phyloP scores from a whole-genome alignment of 2,113 vertebrate genomes.

The Cryptomyrus ogoouensis region DNA sequence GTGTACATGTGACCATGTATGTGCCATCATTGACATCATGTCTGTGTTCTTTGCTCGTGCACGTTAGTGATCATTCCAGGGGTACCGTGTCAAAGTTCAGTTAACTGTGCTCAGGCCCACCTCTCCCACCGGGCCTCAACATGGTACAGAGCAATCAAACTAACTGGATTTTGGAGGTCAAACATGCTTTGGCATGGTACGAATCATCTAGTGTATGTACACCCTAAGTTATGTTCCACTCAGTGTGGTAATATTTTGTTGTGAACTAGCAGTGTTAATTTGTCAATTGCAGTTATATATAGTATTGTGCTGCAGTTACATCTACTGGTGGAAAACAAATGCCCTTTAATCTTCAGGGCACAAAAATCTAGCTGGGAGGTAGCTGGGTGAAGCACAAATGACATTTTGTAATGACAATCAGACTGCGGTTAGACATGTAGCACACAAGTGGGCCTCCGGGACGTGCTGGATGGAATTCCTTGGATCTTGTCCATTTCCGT shows the following conservation, averaged over 20 bases:
- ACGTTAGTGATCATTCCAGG: background rate
- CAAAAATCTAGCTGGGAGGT: background rate
- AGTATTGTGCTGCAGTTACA: background rate
- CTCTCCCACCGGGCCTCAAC: background rate
- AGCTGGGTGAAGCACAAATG: background rate
- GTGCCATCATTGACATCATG: background rate
- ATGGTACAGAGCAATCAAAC: background rate
- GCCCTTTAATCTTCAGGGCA: background rate
- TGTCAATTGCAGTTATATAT: background rate
- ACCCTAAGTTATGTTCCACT: background rate
- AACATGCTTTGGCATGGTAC: background rate
- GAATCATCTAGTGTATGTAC: background rate
- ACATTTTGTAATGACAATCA: slow-evolving; percentile 10
- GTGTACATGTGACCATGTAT: background rate
- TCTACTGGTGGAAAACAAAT: background rate
- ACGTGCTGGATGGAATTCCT: background rate
- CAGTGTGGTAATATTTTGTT: background rate
- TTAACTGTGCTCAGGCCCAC: background rate
- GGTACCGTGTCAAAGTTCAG: background rate
- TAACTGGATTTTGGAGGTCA: background rate
- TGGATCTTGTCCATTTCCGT: background rate
- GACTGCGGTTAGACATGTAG: background rate
- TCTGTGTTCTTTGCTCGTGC: background rate
- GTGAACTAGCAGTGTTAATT: background rate
- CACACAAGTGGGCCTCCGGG: background rate